A percentile compares a stretch with the other conserved stretches of the same genome.
Conservation (phyloP, 1,140 invertebrate genomes). For the Zaprionus kolodkinae region DNA sequence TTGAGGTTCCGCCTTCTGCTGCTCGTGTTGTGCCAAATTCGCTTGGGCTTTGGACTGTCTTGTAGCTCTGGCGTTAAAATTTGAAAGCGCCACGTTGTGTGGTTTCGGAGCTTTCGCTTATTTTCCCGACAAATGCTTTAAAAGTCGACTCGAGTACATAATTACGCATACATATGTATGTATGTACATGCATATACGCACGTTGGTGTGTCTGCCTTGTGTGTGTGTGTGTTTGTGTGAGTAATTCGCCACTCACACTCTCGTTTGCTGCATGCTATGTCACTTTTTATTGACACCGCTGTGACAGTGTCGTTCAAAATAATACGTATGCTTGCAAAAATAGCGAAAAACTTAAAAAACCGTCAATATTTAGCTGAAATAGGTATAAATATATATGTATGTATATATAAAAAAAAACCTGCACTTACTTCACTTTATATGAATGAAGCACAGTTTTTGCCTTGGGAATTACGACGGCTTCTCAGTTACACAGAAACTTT, state of each 20-base stretch:
- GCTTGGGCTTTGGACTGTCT: conserved; percentile 58
- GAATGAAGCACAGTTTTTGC: not conserved
- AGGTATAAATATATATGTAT: not conserved
- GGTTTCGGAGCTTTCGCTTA: conserved; percentile 43
- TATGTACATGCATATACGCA: not conserved
- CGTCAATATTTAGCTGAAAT: not conserved
- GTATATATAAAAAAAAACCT: not conserved
- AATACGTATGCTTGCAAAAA: not conserved
- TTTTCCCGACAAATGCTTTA: conserved; percentile 12
- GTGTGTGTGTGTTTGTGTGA: not conserved
- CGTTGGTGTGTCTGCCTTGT: conserved; percentile 8
- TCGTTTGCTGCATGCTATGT: not conserved
- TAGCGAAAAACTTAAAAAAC: not conserved
- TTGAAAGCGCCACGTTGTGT: conserved; percentile 50
- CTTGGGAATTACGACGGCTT: not conserved
- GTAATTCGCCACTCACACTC: not conserved
- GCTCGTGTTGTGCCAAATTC: conserved; percentile 44
- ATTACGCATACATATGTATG: not conserved
- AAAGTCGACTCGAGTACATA: conserved; percentile 1
- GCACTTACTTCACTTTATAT: not conserved
- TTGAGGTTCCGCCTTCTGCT: not conserved
- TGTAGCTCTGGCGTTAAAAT: conserved; percentile 57
- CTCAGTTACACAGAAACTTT: not conserved
- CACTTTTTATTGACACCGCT: not conserved
- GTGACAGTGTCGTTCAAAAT: not conserved